Percentiles rank a stretch among this genome's conserved stretches.
Conservation (phyloP, 2,888 invertebrate genomes). For the Drosophila mayaguana region DNA sequence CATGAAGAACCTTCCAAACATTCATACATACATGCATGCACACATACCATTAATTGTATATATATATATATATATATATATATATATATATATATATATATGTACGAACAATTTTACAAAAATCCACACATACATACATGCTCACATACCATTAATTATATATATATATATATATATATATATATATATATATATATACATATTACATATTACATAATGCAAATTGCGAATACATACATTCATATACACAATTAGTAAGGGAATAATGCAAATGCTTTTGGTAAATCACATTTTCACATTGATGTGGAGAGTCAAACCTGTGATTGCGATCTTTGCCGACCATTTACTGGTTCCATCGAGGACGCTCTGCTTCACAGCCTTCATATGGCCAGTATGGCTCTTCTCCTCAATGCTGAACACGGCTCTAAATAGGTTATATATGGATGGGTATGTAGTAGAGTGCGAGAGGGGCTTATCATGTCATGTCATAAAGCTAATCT, state of each 20-base stretch:
- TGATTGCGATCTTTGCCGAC: constrained; percentile 99
- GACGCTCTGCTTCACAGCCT: constrained; percentile 98
- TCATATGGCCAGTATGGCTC: constrained; percentile 97
- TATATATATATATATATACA: constrained; percentile 8
- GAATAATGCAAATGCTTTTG: constrained; percentile 3
- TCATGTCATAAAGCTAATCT: not conserved
- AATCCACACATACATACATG: too few species aligned
- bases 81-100: constrained; percentile 5
- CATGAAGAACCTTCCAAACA: constrained; percentile 3
- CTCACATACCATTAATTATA: not conserved
- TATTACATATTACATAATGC: constrained; percentile 20
- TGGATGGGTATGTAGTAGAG: constrained; percentile 15
- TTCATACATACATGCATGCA: constrained; percentile 36
- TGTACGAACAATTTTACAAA: not conserved
- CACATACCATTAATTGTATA: constrained; percentile 11
- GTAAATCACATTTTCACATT: constrained; percentile 17
- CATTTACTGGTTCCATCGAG: constrained; percentile 99
- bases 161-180: constrained; percentile 6
- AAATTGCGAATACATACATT: constrained; percentile 37
- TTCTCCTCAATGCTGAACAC: constrained; percentile 98
- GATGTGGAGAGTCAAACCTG: constrained; percentile 91
- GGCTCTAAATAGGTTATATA: constrained; percentile 88
- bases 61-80: not conserved
- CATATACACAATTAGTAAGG: constrained; percentile 31
- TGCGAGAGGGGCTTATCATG: not conserved